These are phyloP conservation scores for Antitype chi DNA, from an alignment of 2,888 invertebrate species.

Conservation along the genomic window DNA sequence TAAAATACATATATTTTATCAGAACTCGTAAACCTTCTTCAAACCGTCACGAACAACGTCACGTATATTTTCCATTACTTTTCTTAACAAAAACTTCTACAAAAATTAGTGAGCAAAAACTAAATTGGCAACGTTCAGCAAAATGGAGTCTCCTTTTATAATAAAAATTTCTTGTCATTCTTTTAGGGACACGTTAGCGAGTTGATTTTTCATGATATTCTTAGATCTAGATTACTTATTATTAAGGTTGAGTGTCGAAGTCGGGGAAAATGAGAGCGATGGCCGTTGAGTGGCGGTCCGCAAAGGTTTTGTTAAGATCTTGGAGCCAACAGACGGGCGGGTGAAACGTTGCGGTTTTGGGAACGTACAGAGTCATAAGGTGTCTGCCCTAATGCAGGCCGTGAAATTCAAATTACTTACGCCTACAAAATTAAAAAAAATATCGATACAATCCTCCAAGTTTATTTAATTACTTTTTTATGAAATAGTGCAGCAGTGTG, in stretches of 20 bases:
- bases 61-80: conserved; percentile 21
- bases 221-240: conserved; percentile 58
- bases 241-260: conserved; percentile 58
- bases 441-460: no score
- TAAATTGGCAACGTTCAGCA: conserved; percentile 16
- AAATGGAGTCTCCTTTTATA: conserved; percentile 12
- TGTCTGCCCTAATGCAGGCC: not conserved
- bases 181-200: conserved; percentile 33
- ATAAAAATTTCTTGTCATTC: conserved; percentile 31
- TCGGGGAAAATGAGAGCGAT: conserved; percentile 59
- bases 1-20: not conserved
- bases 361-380: not conserved
- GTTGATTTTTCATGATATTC: conserved; percentile 57
- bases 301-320: conserved; percentile 48
- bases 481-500: no score
- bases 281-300: conserved; percentile 46
- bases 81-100: conserved; percentile 19
- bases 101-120: conserved; percentile 30
- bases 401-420: no score
- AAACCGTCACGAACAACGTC: conserved; percentile 20
- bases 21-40: not conserved
- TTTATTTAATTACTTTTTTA: no score
- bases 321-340: conserved; percentile 22
- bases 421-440: no score
- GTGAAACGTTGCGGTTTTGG: not conserved